These are phyloP conservation scores for Pagrus major DNA, from an alignment of 2,113 vertebrate genomes.

Conservation along the genomic window DNA sequence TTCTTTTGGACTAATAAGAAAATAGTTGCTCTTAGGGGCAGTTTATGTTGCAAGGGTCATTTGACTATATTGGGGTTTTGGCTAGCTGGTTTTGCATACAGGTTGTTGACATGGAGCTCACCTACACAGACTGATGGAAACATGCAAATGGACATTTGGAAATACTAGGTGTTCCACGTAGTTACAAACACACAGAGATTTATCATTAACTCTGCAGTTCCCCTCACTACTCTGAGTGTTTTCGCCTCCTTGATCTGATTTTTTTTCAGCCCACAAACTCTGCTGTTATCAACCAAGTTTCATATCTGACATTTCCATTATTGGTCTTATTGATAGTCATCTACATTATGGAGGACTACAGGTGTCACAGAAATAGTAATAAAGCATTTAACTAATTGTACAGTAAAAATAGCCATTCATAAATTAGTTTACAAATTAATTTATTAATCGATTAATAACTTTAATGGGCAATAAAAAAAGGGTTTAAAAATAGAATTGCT, in stretches of 20 bases:
- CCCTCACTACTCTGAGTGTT: neutral
- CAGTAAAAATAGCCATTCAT: too few relatives aligned
- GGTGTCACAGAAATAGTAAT: too few relatives aligned
- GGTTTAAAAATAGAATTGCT: too few relatives aligned
- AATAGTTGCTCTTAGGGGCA: too few relatives aligned
- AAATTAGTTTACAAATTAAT: too few relatives aligned
- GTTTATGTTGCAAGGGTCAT: constrained; percentile 23
- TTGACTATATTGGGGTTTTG: constrained; percentile 64
- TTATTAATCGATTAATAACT: too few relatives aligned
- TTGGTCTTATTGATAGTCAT: too few relatives aligned
- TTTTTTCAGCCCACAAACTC: too few relatives aligned
- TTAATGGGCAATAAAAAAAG: too few relatives aligned
- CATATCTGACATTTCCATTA: too few relatives aligned
- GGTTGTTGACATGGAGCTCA: constrained; percentile 37
- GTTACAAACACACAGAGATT: neutral
- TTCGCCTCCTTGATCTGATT: neutral
- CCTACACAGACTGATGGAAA: constrained; percentile 36
- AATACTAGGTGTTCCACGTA: neutral
- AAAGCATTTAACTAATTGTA: too few relatives aligned
- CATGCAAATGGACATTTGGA: constrained; percentile 63
- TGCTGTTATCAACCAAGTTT: neutral
- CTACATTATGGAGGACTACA: too few relatives aligned
- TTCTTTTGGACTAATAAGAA: neutral
- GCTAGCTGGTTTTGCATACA: constrained; percentile 72
- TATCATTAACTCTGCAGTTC: neutral